A percentile compares a stretch with the other conserved stretches of the same genome.
Conservation (phyloP, 2,113 vertebrate species). For the Cnemophilus loriae region DNA sequence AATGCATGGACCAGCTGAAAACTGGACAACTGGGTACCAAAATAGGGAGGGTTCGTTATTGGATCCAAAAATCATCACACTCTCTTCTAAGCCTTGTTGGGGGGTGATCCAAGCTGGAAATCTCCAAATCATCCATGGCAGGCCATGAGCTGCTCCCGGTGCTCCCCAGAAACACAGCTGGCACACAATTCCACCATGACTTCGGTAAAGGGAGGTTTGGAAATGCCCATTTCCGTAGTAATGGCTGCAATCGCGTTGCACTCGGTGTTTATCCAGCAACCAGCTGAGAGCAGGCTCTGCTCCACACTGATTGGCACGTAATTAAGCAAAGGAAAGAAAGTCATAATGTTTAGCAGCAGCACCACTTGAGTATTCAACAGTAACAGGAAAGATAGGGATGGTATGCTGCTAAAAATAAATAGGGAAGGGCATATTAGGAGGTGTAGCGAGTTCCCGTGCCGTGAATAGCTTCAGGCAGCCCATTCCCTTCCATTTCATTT, state of each 20-base stretch:
- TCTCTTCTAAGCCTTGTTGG: not conserved
- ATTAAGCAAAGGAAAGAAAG: slow-evolving; percentile 52
- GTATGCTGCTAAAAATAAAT: slow-evolving; percentile 37
- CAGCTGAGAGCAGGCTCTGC: slow-evolving; percentile 16
- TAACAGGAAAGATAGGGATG: slow-evolving; percentile 13
- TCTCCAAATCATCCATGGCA: not conserved
- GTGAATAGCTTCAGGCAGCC: slow-evolving; percentile 30
- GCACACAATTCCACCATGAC: not conserved
- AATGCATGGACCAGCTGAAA: not conserved
- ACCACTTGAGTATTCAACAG: slow-evolving; percentile 32
- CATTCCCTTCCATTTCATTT: slow-evolving; percentile 48
- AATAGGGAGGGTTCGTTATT: not conserved
- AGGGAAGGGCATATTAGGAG: slow-evolving; percentile 35
- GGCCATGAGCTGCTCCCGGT: not conserved
- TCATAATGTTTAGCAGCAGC: slow-evolving; percentile 25
- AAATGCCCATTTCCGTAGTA: not conserved
- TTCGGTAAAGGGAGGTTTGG: not conserved
- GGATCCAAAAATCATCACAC: not conserved
- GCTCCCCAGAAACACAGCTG: not conserved
- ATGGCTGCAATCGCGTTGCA: not conserved
- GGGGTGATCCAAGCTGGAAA: not conserved
- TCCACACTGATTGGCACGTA: slow-evolving; percentile 43
- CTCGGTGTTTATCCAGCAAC: slow-evolving; percentile 33
- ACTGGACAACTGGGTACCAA: not conserved
- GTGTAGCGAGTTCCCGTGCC: not conserved